Evolutionary conservation across 2,797 vertebrate genomes (phyloP), one percentile per base, ranked within the genome.

Genomic region (Falco novaeseelandiae): DNA sequence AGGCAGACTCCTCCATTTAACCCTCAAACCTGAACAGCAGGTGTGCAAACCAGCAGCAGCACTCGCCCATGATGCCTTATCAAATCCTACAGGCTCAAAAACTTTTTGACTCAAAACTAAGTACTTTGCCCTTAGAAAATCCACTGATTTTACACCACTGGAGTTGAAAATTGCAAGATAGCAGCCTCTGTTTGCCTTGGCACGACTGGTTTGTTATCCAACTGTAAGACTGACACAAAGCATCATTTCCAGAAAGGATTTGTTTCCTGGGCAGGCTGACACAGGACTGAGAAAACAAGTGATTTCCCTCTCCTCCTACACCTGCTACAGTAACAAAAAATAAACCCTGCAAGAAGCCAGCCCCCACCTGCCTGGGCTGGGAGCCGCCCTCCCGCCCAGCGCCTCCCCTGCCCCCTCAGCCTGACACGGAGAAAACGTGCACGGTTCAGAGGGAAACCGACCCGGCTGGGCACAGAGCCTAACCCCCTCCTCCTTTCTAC

Each of bases 131-230:
- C 36, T 40, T 40, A 34, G 30, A 63, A 79, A 85, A 19, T 14
- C 15, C 34, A 67, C 6, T 21, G 4, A 3, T 25, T 71, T 55
- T 10, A 67, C 16, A 17, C 29, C 26, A 1, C 0, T 5, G 57
- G 49, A 13, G 32, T 13, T 6, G 32, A 36, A 52, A 69, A 13
- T 0, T 40, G 6, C 2, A 17, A 25, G 22, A 23, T 0, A 9
- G 23, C 15, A 0, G 6, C 34, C 0, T 3, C 38, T 26, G 21
- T 16, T 62, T 12, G 23, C 65, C 3, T 9, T 0, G 8, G 27
- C 16, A 23, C 15, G 8, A 25, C 27, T 5, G 30, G 13, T 80
- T 19, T 2, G 5, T 10, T 23, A 25, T 3, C 42, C 3, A 59
- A 14, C 80, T 4, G 38, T 1, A 14, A 9, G 40, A 2, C 10